A percentile compares a stretch with the other conserved stretches of the same genome.
Conservation (phyloP, 2,888 invertebrate species). For the Drosophila longiperda region DNA sequence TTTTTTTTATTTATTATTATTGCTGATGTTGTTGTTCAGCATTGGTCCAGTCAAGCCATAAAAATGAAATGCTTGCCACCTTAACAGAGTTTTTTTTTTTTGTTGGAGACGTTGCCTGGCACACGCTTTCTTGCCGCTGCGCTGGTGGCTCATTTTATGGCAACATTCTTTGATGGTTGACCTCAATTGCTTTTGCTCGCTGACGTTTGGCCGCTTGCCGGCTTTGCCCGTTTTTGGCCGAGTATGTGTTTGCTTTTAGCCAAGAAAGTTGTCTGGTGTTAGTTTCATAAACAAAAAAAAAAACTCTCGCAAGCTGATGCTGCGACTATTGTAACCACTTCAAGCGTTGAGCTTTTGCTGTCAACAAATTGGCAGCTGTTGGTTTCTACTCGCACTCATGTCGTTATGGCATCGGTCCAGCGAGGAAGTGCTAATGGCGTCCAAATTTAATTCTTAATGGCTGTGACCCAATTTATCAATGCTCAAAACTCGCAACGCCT, state of each 20-base stretch:
- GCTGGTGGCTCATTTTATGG: conserved; percentile 78
- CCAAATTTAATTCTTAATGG: conserved; percentile 76
- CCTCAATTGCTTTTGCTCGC: conserved; percentile 82
- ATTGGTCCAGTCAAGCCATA: conserved; percentile 70
- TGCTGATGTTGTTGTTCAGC: conserved; percentile 23
- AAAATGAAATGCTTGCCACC: conserved; percentile 73
- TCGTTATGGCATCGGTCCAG: conserved; percentile 36
- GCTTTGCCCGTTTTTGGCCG: conserved; percentile 41
- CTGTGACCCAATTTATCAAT: conserved; percentile 74
- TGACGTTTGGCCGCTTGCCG: conserved; percentile 73
- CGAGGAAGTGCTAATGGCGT: conserved; percentile 80
- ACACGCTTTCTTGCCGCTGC: conserved; percentile 72
- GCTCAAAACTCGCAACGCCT: conserved; percentile 58
- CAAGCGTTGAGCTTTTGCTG: conserved; percentile 46
- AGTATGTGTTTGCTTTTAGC: conserved; percentile 35
- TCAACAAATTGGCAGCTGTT: conserved; percentile 77
- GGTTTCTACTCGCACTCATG: conserved; percentile 8
- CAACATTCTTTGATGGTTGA: conserved; percentile 81
- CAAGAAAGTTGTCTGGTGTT: conserved; percentile 74
- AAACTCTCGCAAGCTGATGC: conserved; percentile 40
- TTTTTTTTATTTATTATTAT: conserved; percentile 47
- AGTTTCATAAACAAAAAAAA: conserved; percentile 37
- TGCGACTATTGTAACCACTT: conserved; percentile 33
- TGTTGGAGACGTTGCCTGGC: conserved; percentile 50
- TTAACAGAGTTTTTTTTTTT: conserved; percentile 30